Base-by-base conservation (phyloP, 2,888 invertebrate species). In the Pyrrhosoma nymphula region DNA sequence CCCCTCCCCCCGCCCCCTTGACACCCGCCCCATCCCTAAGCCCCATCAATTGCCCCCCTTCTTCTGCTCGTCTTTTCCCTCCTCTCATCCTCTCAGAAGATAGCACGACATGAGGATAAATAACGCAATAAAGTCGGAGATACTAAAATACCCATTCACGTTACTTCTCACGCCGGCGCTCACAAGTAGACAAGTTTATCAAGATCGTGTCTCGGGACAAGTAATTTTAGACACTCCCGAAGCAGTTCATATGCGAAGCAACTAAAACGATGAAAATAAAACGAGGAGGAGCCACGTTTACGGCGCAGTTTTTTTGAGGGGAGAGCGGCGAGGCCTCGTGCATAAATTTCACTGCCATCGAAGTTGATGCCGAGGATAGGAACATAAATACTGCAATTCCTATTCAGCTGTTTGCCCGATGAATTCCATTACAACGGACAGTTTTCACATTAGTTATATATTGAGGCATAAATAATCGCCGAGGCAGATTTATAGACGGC, bases 61-160 rank as follows among this genome's bases (percentile, higher is more conserved):
- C n/a, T 4, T 16, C 35, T 2, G 6, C 82, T 35, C 35, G 2
- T 8, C 30, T 3, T 35, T 26, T 12, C 4, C n/a, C 1, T 14
- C 35, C 82, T 82, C 16, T 14, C 30, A 4, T 30, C 18, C 82
- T 18, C 35, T 35, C 30, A 35, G 35, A 82, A 82, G 82, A 35
- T 82, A 82, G 35, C 82, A 82, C 82, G 69, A 82, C 82, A 82
- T 10, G 82, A 82, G 82, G 35, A 82, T 35, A 82, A 82, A 82
- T 82, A 82, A 82, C 82, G 16, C 82, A 82, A 82, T 82, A 82
- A 82, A 82, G 30, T 82, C 35, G 82, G 82, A 82, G 82, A 82
- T 82, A 82, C 82, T 82, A 82, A 82, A 82, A 82, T 82, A n/a
- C 35, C 82, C 82, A 82, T 82, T 82, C 82, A 82, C 35, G 82